Evolutionary conservation across 2,113 vertebrate genomes (phyloP).

Genomic region (Platysteira castanea): DNA sequence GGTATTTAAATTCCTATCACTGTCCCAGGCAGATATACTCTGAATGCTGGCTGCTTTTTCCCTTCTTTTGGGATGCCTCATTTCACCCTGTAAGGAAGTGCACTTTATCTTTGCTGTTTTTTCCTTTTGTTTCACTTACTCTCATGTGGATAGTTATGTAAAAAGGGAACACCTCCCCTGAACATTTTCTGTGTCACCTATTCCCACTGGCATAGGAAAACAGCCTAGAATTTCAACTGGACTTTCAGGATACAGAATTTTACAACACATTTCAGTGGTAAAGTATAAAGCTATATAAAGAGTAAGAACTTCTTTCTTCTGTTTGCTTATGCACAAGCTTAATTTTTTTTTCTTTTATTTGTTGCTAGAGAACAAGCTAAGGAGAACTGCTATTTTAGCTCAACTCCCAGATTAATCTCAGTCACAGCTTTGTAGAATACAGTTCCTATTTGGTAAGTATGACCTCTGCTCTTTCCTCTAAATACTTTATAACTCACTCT

Average conservation of each 20-base stretch:
- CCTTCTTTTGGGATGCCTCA: not conserved
- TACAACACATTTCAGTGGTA: not conserved
- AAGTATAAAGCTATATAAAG: not conserved
- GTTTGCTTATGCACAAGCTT: not conserved
- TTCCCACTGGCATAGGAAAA: not conserved
- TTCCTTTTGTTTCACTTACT: not conserved
- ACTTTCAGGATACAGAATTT: not conserved
- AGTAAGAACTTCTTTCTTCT: not conserved
- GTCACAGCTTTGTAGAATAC: not conserved
- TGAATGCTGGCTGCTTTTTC: not conserved
- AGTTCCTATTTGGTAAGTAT: not conserved
- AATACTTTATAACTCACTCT: not conserved
- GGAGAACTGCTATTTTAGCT: not conserved
- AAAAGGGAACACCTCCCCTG: rapidly evolving
- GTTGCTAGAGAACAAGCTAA: not conserved
- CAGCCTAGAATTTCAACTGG: not conserved
- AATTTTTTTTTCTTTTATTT: not conserved
- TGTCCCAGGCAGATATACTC: rapidly evolving
- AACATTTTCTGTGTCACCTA: not conserved
- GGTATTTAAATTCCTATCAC: not conserved
- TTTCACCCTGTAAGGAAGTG: not conserved
- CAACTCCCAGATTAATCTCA: not conserved
- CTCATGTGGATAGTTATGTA: not conserved
- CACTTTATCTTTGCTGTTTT: not conserved
- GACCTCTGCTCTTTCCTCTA: not conserved